A percentile compares a stretch with the other conserved stretches of the same genome.
phyloP scores from a whole-genome alignment of 2,797 vertebrate species.

The Enteromius trimaculatus region DNA sequence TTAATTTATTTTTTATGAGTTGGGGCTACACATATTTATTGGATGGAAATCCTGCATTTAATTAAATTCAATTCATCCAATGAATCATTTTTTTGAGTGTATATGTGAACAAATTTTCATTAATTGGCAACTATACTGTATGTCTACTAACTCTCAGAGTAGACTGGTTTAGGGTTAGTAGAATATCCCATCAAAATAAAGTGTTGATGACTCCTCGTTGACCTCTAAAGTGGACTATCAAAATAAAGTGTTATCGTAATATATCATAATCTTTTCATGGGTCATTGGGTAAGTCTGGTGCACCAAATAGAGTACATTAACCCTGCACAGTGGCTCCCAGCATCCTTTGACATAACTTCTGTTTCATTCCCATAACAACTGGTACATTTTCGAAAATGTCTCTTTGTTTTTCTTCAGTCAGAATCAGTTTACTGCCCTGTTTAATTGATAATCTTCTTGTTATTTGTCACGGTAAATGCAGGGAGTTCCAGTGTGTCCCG shows the following conservation, averaged over 20 bases:
- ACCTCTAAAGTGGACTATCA: no score
- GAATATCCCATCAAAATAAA: no score
- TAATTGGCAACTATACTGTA: no score
- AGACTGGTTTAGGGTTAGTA: no score
- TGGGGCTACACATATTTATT: no score
- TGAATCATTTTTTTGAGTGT: no score
- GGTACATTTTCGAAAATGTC: slow-evolving; percentile 20
- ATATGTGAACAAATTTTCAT: no score
- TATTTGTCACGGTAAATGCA: slow-evolving; percentile 56
- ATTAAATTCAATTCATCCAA: no score
- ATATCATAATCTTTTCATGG: background rate
- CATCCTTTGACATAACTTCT: slow-evolving; percentile 34
- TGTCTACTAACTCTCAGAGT: no score
- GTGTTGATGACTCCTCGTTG: no score
- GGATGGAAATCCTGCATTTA: no score
- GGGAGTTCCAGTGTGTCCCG: slow-evolving; percentile 50
- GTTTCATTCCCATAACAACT: slow-evolving; percentile 52
- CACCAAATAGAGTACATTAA: background rate
- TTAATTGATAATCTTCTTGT: slow-evolving; percentile 53
- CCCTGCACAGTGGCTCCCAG: background rate
- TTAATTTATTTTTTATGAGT: no score
- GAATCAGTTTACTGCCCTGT: slow-evolving; percentile 23
- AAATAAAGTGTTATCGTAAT: background rate
- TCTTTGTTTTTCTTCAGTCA: slow-evolving; percentile 57
- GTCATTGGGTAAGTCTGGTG: background rate